Percentiles rank a stretch among this genome's conserved stretches.
phyloP scores from a whole-genome alignment of 2,797 vertebrate genomes.

The Acestrorhynchus altus region DNA sequence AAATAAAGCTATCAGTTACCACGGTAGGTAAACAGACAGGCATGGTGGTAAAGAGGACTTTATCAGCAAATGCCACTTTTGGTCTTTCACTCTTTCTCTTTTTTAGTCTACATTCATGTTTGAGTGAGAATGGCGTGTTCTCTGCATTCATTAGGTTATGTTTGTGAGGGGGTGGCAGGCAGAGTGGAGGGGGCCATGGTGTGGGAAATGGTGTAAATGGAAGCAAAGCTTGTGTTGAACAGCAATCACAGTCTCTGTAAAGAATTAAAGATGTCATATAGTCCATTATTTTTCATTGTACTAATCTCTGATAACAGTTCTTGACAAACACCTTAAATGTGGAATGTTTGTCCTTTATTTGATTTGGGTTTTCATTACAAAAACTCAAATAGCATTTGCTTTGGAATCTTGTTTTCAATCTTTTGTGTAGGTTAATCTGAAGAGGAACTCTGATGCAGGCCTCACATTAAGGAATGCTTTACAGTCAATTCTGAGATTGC shows the following conservation, averaged over 20 bases:
- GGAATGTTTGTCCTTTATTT: no score
- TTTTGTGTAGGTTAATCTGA: no score
- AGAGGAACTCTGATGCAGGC: no score
- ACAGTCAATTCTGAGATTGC: no score
- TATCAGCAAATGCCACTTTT: background rate
- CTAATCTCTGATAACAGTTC: background rate
- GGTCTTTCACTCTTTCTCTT: background rate
- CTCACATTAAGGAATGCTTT: no score
- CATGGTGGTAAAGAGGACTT: no score
- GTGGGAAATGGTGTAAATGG: slow-evolving; percentile 26
- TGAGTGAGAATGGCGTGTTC: slow-evolving; percentile 24
- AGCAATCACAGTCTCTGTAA: background rate
- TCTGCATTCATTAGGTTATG: slow-evolving; percentile 31
- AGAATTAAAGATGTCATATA: slow-evolving; percentile 28
- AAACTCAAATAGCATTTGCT: no score
- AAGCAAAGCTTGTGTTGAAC: slow-evolving; percentile 37
- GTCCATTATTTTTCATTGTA: background rate
- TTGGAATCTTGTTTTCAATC: no score
- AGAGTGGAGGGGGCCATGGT: background rate
- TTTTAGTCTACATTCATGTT: background rate
- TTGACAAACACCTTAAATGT: no score
- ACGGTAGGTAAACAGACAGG: background rate
- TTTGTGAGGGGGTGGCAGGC: slow-evolving; percentile 26
- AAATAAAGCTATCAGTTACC: slow-evolving; percentile 23
- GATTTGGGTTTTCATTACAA: background rate